phyloP scores from a whole-genome alignment of 1,140 invertebrate species.

The Drosophila bocqueti region DNA sequence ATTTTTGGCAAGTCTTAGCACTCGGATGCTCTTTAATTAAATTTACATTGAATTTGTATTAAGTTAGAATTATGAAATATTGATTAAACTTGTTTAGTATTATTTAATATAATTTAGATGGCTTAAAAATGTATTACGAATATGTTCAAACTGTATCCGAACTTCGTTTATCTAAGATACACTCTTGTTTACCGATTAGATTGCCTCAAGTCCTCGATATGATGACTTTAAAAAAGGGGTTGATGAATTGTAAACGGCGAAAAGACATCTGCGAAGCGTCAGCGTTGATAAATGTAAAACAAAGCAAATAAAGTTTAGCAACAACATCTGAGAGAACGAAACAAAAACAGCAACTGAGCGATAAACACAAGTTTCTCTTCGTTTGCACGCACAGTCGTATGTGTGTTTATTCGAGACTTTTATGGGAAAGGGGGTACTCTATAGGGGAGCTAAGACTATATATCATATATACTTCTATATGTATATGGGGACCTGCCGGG shows the following conservation, averaged over 20 bases:
- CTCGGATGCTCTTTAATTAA: neutral
- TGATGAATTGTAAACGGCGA: conserved; percentile 43
- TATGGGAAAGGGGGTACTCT: conserved; percentile 16
- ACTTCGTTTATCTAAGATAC: conserved; percentile 5
- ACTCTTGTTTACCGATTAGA: conserved; percentile 3
- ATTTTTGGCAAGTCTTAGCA: neutral
- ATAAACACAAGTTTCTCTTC: conserved; percentile 69
- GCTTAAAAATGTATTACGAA: neutral
- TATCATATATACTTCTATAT: neutral
- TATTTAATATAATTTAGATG: neutral
- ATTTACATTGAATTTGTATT: neutral
- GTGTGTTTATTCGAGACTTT: conserved; percentile 3
- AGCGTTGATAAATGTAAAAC: conserved; percentile 64
- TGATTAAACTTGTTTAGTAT: neutral
- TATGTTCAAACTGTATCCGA: neutral
- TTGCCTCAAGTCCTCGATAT: conserved; percentile 6
- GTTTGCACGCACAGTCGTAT: conserved; percentile 27
- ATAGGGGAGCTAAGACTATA: conserved; percentile 6
- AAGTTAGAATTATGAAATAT: no score
- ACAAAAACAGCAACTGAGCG: conserved; percentile 48
- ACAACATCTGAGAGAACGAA: conserved; percentile 57
- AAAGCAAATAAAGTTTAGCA: conserved; percentile 53
- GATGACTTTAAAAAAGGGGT: conserved; percentile 42
- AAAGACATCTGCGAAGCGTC: conserved; percentile 51
- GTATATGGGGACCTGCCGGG: neutral